Percentiles rank a stretch among this genome's conserved stretches.
Conservation (phyloP, 1,140 invertebrate genomes). For the Wasmannia auropunctata region DNA sequence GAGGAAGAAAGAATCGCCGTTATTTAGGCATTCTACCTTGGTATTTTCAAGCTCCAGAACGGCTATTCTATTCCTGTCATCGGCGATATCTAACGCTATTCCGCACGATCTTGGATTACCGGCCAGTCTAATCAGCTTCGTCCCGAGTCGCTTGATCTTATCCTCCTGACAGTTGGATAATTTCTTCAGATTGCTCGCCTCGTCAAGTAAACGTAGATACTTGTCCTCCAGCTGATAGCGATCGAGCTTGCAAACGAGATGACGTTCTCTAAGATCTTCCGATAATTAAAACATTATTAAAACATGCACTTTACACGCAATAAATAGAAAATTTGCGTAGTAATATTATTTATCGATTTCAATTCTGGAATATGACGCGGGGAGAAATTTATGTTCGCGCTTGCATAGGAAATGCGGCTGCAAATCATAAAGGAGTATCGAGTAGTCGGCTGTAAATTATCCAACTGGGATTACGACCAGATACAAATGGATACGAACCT, state of each 20-base stretch:
- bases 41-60: constrained; percentile 79
- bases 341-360: neutral
- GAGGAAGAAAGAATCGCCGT: neutral
- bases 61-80: constrained; percentile 77
- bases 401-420: neutral
- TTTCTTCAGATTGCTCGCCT: constrained; percentile 80
- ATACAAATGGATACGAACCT: constrained; percentile 71
- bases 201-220: constrained; percentile 81
- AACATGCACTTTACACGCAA: neutral
- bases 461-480: neutral
- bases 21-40: constrained; percentile 70
- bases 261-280: constrained; percentile 82
- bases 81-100: constrained; percentile 65
- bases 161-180: constrained; percentile 81
- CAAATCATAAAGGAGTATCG: neutral
- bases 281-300: constrained; percentile 24
- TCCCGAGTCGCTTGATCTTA: constrained; percentile 82
- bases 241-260: constrained; percentile 80
- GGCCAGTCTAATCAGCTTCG: constrained; percentile 81
- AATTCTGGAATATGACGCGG: neutral
- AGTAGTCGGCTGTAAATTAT: constrained; percentile 1
- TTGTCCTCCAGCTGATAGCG: constrained; percentile 82
- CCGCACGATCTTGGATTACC: constrained; percentile 77
- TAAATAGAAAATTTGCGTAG: neutral
- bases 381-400: neutral